A percentile compares a stretch with the other conserved stretches of the same genome.
Conservation (phyloP, 2,797 vertebrate genomes). For the Dendrocincla tyrannina region DNA sequence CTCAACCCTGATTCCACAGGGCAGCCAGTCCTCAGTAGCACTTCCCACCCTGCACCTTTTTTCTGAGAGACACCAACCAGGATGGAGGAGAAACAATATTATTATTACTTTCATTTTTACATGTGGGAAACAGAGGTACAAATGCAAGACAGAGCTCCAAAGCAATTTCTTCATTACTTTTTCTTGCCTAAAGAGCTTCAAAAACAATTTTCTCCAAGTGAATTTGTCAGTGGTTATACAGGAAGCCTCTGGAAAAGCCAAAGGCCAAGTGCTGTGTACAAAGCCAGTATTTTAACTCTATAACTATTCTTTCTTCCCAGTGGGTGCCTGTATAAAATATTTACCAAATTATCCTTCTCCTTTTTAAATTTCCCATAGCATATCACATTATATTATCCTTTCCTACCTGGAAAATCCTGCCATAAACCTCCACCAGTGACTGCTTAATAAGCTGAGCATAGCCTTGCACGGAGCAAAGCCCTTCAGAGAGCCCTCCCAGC, state of each 20-base stretch:
- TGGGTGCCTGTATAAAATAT: not conserved
- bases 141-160: not conserved
- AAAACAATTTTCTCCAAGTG: not conserved
- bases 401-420: constrained; percentile 6
- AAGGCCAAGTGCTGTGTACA: not conserved
- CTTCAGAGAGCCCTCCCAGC: not conserved
- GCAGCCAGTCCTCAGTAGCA: not conserved
- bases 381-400: not conserved
- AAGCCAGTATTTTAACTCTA: not conserved
- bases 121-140: not conserved
- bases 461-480: not conserved
- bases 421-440: not conserved
- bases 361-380: not conserved
- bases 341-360: not conserved
- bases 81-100: not conserved
- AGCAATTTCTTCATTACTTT: not conserved
- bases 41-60: not conserved
- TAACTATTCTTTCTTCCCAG: not conserved
- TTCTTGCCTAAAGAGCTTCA: not conserved
- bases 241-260: constrained; percentile 25
- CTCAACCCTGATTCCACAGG: not conserved
- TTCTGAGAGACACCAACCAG: not conserved
- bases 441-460: not conserved
- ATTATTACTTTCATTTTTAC: not conserved
- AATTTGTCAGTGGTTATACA: not conserved